These are phyloP conservation scores for Periophthalmus magnuspinnatus DNA, from an alignment of 2,797 vertebrate species.

Conservation along the genomic window DNA sequence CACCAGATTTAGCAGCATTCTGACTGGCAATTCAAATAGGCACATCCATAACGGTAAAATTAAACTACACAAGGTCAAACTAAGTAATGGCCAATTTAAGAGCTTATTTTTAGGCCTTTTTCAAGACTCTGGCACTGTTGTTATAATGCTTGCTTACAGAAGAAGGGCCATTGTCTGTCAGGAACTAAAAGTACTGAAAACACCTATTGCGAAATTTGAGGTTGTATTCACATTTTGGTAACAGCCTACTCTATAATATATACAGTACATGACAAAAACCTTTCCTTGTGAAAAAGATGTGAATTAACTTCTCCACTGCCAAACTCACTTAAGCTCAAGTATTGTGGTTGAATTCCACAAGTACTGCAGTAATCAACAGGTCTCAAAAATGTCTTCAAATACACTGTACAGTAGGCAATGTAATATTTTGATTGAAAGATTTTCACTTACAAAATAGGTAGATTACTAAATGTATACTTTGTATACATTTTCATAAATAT, in stretches of 20 bases:
- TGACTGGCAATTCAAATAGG: constrained; percentile 72
- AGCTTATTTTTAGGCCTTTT: constrained; percentile 73
- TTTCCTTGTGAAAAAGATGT: neutral
- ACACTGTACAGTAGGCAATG: constrained; percentile 2
- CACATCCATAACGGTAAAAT: constrained; percentile 70
- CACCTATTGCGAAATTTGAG: neutral
- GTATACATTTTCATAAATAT: constrained; percentile 6
- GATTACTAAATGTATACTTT: constrained; percentile 4
- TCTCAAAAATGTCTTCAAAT: constrained; percentile 1
- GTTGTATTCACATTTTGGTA: constrained; percentile 11
- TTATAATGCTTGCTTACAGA: neutral
- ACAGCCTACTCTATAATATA: constrained; percentile 3
- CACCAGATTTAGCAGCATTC: constrained; percentile 83
- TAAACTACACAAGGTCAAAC: constrained; percentile 59
- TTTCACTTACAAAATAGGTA: constrained; percentile 6
- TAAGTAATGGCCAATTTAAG: constrained; percentile 37
- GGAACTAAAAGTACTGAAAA: neutral
- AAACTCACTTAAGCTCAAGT: neutral
- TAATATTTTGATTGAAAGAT: neutral
- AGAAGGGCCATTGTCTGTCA: neutral
- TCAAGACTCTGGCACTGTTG: constrained; percentile 46
- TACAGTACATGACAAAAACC: constrained; percentile 7
- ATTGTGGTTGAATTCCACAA: neutral
- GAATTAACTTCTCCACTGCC: neutral
- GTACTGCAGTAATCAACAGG: constrained; percentile 8